Percentiles rank a stretch among this genome's conserved stretches.
Evolutionary conservation across 1,140 invertebrate genomes (phyloP).

Genomic region (Drosophila orena): DNA sequence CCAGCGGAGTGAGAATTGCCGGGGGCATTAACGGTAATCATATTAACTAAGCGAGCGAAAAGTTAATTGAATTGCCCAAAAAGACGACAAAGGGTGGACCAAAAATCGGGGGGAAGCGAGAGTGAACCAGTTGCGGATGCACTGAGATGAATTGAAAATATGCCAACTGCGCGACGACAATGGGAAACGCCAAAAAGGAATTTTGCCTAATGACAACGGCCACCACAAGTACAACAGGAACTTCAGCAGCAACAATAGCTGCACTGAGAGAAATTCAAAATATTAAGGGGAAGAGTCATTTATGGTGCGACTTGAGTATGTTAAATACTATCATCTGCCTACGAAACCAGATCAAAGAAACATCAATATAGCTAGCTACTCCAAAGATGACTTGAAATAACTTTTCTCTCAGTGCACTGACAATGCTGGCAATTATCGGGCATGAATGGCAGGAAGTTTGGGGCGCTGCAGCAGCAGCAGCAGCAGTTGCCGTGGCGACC

Average conservation of each 20-base stretch:
- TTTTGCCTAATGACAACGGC: constrained; percentile 57
- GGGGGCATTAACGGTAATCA: constrained; percentile 63
- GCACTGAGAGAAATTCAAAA: constrained; percentile 5
- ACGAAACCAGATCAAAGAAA: too few relatives aligned
- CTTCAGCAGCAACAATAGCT: constrained; percentile 14
- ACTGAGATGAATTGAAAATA: constrained; percentile 62
- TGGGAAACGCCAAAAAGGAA: constrained; percentile 73
- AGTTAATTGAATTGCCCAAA: constrained; percentile 74
- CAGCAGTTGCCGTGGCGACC: constrained; percentile 39
- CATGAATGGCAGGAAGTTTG: constrained; percentile 75
- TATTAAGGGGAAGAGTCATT: too few relatives aligned
- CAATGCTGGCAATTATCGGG: constrained; percentile 68
- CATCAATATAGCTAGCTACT: too few relatives aligned
- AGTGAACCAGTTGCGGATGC: constrained; percentile 54
- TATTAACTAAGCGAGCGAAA: constrained; percentile 63
- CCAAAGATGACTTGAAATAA: too few relatives aligned
- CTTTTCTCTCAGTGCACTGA: constrained; percentile 15
- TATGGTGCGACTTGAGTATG: too few relatives aligned
- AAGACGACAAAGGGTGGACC: constrained; percentile 26
- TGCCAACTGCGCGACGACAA: constrained; percentile 61
- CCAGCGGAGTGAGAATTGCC: neutral
- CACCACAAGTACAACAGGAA: constrained; percentile 19
- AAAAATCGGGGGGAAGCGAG: neutral
- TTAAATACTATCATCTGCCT: too few relatives aligned
- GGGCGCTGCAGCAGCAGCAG: constrained; percentile 29